phyloP scores from a whole-genome alignment of 2,888 invertebrate species.

The Caenorhabditis uteleia region DNA sequence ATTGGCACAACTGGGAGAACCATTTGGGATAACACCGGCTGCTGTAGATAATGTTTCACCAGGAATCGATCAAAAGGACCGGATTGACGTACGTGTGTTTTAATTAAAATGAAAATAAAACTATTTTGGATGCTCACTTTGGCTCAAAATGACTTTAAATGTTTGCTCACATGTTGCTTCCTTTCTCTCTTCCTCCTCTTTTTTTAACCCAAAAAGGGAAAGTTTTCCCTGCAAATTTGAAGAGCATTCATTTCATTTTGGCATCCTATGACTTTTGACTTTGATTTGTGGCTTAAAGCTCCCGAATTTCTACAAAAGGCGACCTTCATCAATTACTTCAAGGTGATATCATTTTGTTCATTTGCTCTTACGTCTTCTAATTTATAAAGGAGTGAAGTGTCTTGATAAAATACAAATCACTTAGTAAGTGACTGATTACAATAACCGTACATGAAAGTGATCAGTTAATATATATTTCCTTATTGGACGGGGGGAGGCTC shows the following conservation, averaged over 20 bases:
- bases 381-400: too few relatives aligned
- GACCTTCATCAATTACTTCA: too few relatives aligned
- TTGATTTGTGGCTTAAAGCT: slow-evolving; percentile 8
- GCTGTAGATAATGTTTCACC: slow-evolving; percentile 41
- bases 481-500: too few relatives aligned
- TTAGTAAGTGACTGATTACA: too few relatives aligned
- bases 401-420: too few relatives aligned
- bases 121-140: too few relatives aligned
- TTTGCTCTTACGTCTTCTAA: too few relatives aligned
- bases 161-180: slow-evolving; percentile 6
- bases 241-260: too few relatives aligned
- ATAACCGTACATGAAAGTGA: too few relatives aligned
- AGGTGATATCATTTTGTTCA: too few relatives aligned
- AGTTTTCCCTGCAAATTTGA: not conserved
- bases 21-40: slow-evolving; percentile 44
- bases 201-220: not conserved
- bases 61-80: slow-evolving; percentile 24
- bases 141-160: not conserved
- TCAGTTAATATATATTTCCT: too few relatives aligned
- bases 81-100: slow-evolving; percentile 19
- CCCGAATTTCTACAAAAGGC: too few relatives aligned
- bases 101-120: not conserved
- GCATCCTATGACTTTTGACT: slow-evolving; percentile 29
- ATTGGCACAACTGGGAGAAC: slow-evolving; percentile 50
- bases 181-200: not conserved